Evolutionary conservation across 2,113 vertebrate species (phyloP), one percentile per base, ranked within the genome.

Genomic region (Strix aluco): DNA sequence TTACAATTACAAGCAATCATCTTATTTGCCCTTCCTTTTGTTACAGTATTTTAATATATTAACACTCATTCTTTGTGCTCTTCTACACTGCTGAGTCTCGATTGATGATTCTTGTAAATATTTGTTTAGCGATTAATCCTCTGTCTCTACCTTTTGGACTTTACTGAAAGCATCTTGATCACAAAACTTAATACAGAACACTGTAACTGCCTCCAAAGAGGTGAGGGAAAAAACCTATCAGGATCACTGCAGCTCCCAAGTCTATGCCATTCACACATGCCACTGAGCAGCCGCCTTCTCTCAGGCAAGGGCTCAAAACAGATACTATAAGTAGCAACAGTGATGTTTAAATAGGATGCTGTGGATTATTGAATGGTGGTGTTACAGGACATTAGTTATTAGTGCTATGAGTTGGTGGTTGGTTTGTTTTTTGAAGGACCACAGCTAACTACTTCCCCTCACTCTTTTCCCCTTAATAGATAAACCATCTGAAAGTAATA

Each of bases 181-280:
- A 52, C 85, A 82, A 77, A 78, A 42, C 36, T 92, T 38, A 21
- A 59, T 36, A 61, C 2, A 15, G 13, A 87, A 66, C 3, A 51
- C 2, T 49, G 9, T 29, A 22, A 44, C 27, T 62, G 59, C 40
- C 72, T 81, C 51, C 21, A 86, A 86, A 69, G 0, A 42, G 2
- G 5, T 9, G 13, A 66, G 10, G 5, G 9, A 23, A 52, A 44
- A 47, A 5, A 2, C 0, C 38, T 17, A 42, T 21, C 46, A 47
- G 46, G 54, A 61, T 15, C 51, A 36, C 25, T 34, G 62, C n/a
- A 78, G 34, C 36, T 80, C 61, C 66, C 55, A 52, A 18, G 25
- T 63, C 20, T 44, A 1, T 19, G 47, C 7, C 58, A 67, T 21
- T 81, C 32, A 30, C 0, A 13, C 0, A 1, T 8, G 29, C 38